These are phyloP conservation scores for Dromaius novaehollandiae DNA, from an alignment of 2,113 vertebrate genomes.

Conservation along the genomic window DNA sequence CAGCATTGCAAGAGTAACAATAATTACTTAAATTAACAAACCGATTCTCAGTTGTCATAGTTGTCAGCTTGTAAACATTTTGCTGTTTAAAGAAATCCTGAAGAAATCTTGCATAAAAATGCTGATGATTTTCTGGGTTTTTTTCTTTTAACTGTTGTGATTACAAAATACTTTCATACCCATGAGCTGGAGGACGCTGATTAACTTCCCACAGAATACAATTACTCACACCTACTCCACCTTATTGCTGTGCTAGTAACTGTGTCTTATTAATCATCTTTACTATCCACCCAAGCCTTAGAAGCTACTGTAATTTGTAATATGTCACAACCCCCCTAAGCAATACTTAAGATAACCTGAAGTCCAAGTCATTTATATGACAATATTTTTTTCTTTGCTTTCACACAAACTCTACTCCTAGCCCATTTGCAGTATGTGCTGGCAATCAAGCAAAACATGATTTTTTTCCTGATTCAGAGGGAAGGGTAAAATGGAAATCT, in stretches of 20 bases:
- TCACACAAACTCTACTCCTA: not conserved
- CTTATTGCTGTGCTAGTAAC: not conserved
- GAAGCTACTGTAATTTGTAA: not conserved
- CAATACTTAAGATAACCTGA: not conserved
- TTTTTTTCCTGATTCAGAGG: not conserved
- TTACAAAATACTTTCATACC: conserved; percentile 1
- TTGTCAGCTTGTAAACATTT: not conserved
- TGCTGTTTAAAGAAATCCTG: not conserved
- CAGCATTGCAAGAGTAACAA: not conserved
- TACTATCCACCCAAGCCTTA: not conserved
- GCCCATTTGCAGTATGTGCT: not conserved
- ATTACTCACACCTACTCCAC: conserved; percentile 30
- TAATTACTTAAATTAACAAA: not conserved
- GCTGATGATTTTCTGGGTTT: not conserved
- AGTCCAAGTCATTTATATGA: not conserved
- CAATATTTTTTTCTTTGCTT: not conserved
- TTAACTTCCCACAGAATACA: conserved; percentile 7
- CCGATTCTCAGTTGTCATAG: not conserved
- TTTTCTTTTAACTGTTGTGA: not conserved
- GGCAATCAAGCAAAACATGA: not conserved
- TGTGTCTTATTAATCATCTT: not conserved
- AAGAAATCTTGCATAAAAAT: not conserved
- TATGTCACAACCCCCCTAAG: not conserved
- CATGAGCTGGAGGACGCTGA: not conserved
- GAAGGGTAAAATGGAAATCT: not conserved